Conservation (phyloP, 2,888 invertebrate genomes). For the Eutolmus rufibarbis region DNA sequence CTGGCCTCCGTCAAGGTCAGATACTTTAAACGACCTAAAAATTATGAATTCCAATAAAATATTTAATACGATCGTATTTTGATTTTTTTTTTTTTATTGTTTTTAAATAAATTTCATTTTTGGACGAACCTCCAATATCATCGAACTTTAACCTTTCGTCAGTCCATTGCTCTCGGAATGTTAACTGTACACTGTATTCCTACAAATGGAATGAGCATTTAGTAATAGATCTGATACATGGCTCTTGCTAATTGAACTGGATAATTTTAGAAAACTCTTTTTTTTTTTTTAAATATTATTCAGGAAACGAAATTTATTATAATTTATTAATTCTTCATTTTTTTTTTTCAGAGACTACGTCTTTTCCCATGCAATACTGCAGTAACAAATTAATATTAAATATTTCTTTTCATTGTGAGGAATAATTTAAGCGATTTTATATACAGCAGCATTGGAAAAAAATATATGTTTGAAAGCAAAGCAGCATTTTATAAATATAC, state of each 20-base stretch:
- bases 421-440: conserved; percentile 9
- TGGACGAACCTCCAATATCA: conserved; percentile 78
- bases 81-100: too few relatives aligned
- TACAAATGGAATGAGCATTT: conserved; percentile 56
- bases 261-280: not conserved
- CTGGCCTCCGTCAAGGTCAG: conserved; percentile 92
- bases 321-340: not conserved
- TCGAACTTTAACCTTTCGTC: conserved; percentile 91
- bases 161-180: conserved; percentile 96
- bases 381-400: not conserved
- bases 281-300: not conserved
- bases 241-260: not conserved
- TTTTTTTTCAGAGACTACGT: not conserved
- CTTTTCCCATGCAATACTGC: not conserved
- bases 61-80: not conserved
- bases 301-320: not conserved
- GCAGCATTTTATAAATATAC: conserved; percentile 19
- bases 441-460: conserved; percentile 2
- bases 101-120: not conserved
- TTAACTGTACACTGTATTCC: conserved; percentile 98
- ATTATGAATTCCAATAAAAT: conserved; percentile 11
- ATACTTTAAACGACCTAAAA: conserved; percentile 84
- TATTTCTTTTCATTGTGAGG: not conserved
- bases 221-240: not conserved
- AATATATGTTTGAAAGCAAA: not conserved